phyloP scores from a whole-genome alignment of 2,797 vertebrate species.

The Balearica regulorum region DNA sequence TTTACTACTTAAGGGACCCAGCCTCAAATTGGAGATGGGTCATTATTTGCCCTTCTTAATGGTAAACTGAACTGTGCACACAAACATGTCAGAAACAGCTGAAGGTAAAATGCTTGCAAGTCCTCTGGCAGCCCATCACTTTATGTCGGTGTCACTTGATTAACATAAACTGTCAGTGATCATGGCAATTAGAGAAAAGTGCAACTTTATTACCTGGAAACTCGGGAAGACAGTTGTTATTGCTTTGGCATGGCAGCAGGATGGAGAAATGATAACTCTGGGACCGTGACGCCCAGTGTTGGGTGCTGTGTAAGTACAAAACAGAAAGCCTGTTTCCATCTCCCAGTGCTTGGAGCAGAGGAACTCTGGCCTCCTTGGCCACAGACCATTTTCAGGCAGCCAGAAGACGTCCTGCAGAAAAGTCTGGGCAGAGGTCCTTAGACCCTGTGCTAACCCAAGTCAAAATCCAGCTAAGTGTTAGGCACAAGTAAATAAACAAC shows the following conservation, averaged over 20 bases:
- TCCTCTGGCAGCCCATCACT: neutral
- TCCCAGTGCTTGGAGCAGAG: neutral
- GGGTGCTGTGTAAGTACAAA: neutral
- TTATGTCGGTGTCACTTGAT: neutral
- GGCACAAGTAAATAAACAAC: neutral
- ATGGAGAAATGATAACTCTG: neutral
- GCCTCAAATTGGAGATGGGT: neutral
- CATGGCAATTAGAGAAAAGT: neutral
- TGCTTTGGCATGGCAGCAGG: neutral
- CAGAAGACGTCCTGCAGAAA: neutral
- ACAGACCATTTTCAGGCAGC: neutral
- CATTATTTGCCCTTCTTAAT: conserved; percentile 25
- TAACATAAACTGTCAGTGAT: conserved; percentile 3
- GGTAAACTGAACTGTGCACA: conserved; percentile 11
- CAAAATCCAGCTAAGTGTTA: neutral
- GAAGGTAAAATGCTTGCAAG: conserved; percentile 13
- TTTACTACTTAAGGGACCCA: neutral
- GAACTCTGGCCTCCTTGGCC: neutral
- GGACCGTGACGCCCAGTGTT: rapidly evolving
- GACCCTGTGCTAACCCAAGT: neutral
- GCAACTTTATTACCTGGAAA: neutral
- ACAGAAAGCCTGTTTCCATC: neutral
- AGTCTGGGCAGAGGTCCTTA: neutral
- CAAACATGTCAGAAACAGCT: conserved; percentile 41
- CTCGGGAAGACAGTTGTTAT: neutral